These are phyloP conservation scores for Pseudorectes ferrugineus DNA, from an alignment of 2,113 vertebrate genomes.

Conservation along the genomic window DNA sequence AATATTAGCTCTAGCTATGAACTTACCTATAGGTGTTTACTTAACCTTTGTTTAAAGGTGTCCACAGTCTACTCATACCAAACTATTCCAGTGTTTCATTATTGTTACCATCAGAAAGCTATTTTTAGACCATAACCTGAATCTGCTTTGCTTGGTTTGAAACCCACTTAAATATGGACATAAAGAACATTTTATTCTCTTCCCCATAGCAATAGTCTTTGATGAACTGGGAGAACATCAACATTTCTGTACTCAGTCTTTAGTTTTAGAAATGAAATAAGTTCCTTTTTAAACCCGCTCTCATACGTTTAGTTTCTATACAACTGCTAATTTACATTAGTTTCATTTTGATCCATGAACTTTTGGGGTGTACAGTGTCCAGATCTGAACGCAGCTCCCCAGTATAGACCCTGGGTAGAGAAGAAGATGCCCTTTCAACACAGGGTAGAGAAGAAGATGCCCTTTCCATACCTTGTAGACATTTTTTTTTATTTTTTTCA, in stretches of 20 bases:
- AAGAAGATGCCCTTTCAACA: not conserved
- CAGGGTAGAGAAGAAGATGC: not conserved
- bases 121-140: not conserved
- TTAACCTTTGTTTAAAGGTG: not conserved
- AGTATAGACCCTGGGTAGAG: not conserved
- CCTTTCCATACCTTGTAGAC: not conserved
- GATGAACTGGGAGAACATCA: not conserved
- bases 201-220: not conserved
- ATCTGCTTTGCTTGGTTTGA: not conserved
- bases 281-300: fast-evolving
- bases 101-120: not conserved
- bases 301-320: not conserved
- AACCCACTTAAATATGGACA: not conserved
- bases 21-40: not conserved
- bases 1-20: not conserved
- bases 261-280: not conserved
- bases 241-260: not conserved
- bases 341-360: not conserved
- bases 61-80: not conserved
- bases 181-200: not conserved
- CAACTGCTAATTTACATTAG: not conserved
- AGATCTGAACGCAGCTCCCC: not conserved
- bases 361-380: not conserved
- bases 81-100: not conserved
- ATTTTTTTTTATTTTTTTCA: not conserved